Base-by-base conservation (phyloP, 2,888 invertebrate species). In the Tolmerus cingulatus region DNA sequence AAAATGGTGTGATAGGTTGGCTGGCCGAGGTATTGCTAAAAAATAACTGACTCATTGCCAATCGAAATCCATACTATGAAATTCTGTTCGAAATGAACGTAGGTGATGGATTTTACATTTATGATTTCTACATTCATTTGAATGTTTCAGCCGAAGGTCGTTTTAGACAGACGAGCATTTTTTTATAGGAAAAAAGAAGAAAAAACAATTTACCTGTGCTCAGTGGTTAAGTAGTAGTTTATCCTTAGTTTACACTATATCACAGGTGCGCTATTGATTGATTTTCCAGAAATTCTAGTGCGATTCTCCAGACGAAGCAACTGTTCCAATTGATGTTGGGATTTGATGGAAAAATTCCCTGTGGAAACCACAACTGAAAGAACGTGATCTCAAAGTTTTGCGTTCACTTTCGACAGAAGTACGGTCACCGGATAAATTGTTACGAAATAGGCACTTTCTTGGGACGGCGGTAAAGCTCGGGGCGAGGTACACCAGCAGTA, bases 331-430 rank as follows among this genome's bases (percentile, higher is more conserved):
- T n/a, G 43, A 46, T 74, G 40, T 74, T 30, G 23, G 27, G 30
- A 46, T 74, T 66, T 79, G 27, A 66, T 84, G 34, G 37, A 82
- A 82, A 84, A 66, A 66, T 74, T 40, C 27, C 51, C 34, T 81
- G 27, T 30, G 19, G 55, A 37, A 84, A 85, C 74, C 74, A 85
- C 85, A 85, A 74, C 46, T 74, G 85, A 85, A 74, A 74, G 85
- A 85, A 74, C 74, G 85, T 85, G 85, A 74, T 85, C 85, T 85
- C 43, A 74, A 57, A 74, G 34, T 30, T 74, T 85, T 43, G 74
- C 74, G 85, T 85, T 85, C 85, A 85, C 85, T 85, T 85, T 85
- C 85, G 74, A 57, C 84, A 84, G 84, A 30, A 40, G 66, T 40
- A 74, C 57, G 84, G 40, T 84, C 74, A 51, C 85, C 74, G 74